Percentiles rank a stretch among this genome's conserved stretches.
phyloP scores from a whole-genome alignment of 53 echinoderm and acorn worm genomes.

The Arbacia lixula region DNA sequence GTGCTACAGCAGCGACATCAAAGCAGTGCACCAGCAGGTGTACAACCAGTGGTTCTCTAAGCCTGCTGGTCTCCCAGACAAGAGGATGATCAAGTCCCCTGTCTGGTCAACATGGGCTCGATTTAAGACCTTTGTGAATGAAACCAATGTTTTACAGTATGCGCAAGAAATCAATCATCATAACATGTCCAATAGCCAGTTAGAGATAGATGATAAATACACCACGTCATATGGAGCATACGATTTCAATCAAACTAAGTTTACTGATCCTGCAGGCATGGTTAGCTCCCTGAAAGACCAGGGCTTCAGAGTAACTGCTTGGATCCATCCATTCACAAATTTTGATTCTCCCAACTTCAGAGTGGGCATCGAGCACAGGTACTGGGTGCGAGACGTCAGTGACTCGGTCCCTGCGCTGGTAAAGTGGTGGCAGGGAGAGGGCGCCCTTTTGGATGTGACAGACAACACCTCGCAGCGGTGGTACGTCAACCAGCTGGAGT shows the following conservation, averaged over 20 bases:
- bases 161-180: slow-evolving; percentile 69
- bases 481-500: slow-evolving; percentile 53
- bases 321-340: slow-evolving; percentile 82
- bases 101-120: slow-evolving; percentile 85
- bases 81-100: slow-evolving; percentile 75
- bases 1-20: slow-evolving; percentile 69
- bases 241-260: slow-evolving; percentile 68
- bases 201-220: slow-evolving; percentile 84
- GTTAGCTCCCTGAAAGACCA: slow-evolving; percentile 60
- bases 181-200: slow-evolving; percentile 77
- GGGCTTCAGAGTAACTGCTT: slow-evolving; percentile 74
- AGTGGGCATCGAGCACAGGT: slow-evolving; percentile 60
- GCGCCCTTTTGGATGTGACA: slow-evolving; percentile 68
- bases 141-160: slow-evolving; percentile 62
- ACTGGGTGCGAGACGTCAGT: slow-evolving; percentile 65
- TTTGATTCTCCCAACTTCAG: slow-evolving; percentile 69
- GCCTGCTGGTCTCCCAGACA: slow-evolving; percentile 72
- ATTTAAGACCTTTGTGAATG: slow-evolving; percentile 65
- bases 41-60: slow-evolving; percentile 57
- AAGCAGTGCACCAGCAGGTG: slow-evolving; percentile 66
- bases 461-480: slow-evolving; percentile 63
- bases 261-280: slow-evolving; percentile 74
- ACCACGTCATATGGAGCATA: slow-evolving; percentile 70
- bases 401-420: slow-evolving; percentile 75
- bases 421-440: slow-evolving; percentile 85